Evolutionary conservation across 2,888 invertebrate species (phyloP).

Genomic region (Lagria hirta): DNA sequence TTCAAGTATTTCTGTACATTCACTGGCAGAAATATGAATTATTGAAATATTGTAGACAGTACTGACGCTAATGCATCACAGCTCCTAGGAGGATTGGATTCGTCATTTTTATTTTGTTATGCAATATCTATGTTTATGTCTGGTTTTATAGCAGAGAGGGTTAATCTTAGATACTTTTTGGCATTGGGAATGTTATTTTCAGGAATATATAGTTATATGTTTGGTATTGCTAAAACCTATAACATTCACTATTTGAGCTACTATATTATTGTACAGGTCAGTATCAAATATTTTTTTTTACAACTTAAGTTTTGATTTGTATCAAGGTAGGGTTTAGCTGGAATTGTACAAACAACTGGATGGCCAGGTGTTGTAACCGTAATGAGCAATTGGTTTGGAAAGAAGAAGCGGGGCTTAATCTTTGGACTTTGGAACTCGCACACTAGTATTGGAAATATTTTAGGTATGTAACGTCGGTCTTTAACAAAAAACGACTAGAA

Average conservation of each 20-base stretch:
- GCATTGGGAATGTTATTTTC: slow-evolving; percentile 87
- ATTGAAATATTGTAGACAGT: slow-evolving; percentile 59
- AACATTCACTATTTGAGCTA: slow-evolving; percentile 80
- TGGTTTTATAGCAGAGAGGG: slow-evolving; percentile 90
- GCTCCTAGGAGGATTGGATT: slow-evolving; percentile 84
- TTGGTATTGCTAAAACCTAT: slow-evolving; percentile 82
- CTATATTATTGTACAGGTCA: slow-evolving; percentile 82
- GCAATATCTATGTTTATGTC: slow-evolving; percentile 90
- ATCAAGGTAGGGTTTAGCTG: slow-evolving; percentile 68
- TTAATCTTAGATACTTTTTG: slow-evolving; percentile 89
- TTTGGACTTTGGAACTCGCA: slow-evolving; percentile 98
- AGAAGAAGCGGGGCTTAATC: slow-evolving; percentile 84
- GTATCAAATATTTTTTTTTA: slow-evolving; percentile 4
- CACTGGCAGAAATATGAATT: too few relatives aligned
- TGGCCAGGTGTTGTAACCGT: slow-evolving; percentile 96
- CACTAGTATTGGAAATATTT: slow-evolving; percentile 92
- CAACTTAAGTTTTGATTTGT: background rate
- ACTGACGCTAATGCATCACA: slow-evolving; percentile 72
- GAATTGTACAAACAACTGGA: slow-evolving; percentile 88
- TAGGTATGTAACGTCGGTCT: slow-evolving; percentile 60
- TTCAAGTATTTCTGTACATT: too few relatives aligned
- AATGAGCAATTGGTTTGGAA: slow-evolving; percentile 97
- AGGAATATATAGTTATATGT: slow-evolving; percentile 81
- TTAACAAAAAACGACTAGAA: too few relatives aligned
- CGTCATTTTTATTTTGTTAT: slow-evolving; percentile 89